These are phyloP conservation scores for Oophaga pumilio DNA, from an alignment of 2,113 vertebrate species.

Conservation along the genomic window DNA sequence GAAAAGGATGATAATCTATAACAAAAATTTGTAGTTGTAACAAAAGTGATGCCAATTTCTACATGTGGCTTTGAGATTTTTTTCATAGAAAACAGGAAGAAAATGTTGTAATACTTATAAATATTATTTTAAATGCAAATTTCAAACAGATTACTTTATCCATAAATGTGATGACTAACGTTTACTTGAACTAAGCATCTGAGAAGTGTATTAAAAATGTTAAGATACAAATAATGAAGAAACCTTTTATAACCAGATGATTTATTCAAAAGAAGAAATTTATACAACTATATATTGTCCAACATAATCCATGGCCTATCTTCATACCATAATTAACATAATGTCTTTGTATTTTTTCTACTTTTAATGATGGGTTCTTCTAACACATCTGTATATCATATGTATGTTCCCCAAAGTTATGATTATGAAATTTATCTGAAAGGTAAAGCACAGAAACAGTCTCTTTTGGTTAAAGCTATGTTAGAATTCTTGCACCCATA, in stretches of 20 bases:
- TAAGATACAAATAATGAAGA: not conserved
- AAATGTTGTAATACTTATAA: not conserved
- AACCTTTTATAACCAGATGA: not conserved
- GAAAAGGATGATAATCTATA: not conserved
- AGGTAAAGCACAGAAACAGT: slow-evolving; percentile 21
- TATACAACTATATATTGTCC: not conserved
- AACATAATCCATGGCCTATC: not conserved
- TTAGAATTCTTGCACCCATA: not conserved
- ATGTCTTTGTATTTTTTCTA: not conserved
- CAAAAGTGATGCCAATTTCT: not conserved
- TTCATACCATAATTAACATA: not conserved
- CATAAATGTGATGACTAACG: slow-evolving; percentile 1
- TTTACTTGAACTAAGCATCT: not conserved
- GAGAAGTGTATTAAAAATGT: not conserved
- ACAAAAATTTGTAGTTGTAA: not conserved
- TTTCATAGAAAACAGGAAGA: not conserved
- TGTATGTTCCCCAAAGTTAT: not conserved
- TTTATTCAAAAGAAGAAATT: not conserved
- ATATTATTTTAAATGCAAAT: slow-evolving; percentile 7
- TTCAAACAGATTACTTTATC: slow-evolving; percentile 28
- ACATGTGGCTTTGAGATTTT: slow-evolving; percentile 21
- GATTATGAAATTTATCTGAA: not conserved
- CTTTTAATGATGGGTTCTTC: not conserved
- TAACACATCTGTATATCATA: not conserved
- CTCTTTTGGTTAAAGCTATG: not conserved